Conservation (phyloP, 2,113 vertebrate genomes). For the Progne subis region DNA sequence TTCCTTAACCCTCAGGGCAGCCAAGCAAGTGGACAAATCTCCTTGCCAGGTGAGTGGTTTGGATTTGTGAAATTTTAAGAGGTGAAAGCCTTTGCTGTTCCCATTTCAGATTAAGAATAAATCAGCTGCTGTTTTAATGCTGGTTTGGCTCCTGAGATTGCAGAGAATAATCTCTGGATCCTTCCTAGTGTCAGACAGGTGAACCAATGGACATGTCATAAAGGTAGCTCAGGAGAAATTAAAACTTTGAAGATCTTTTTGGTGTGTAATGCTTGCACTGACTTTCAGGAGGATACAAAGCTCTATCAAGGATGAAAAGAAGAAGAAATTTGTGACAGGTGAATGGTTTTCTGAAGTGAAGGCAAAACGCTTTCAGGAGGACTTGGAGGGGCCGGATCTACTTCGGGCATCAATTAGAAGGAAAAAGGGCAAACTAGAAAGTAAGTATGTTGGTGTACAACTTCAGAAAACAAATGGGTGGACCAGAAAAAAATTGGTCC, state of each 20-base stretch:
- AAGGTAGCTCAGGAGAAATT: not conserved
- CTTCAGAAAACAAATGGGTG: not conserved
- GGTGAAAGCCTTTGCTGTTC: not conserved
- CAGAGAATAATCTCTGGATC: not conserved
- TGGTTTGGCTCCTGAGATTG: not conserved
- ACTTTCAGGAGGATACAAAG: constrained; percentile 64
- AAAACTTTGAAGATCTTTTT: not conserved
- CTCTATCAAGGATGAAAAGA: constrained; percentile 75
- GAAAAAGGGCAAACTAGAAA: constrained; percentile 39
- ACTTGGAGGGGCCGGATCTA: constrained; percentile 61
- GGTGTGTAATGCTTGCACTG: not conserved
- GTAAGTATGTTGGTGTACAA: constrained; percentile 36
- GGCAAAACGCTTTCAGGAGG: constrained; percentile 70
- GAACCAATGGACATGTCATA: fast-evolving
- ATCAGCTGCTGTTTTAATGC: not conserved
- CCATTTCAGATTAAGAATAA: not conserved
- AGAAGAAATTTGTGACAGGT: constrained; percentile 76
- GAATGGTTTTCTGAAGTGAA: constrained; percentile 75
- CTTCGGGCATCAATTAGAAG: constrained; percentile 67
- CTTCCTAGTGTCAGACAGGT: not conserved
- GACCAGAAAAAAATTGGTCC: not conserved
- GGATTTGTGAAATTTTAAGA: not conserved
- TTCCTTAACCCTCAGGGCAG: not conserved
- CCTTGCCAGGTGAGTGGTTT: not conserved
- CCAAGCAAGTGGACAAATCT: not conserved